Base-by-base conservation (phyloP, 1,140 invertebrate genomes). In the Caerostris extrusa region DNA sequence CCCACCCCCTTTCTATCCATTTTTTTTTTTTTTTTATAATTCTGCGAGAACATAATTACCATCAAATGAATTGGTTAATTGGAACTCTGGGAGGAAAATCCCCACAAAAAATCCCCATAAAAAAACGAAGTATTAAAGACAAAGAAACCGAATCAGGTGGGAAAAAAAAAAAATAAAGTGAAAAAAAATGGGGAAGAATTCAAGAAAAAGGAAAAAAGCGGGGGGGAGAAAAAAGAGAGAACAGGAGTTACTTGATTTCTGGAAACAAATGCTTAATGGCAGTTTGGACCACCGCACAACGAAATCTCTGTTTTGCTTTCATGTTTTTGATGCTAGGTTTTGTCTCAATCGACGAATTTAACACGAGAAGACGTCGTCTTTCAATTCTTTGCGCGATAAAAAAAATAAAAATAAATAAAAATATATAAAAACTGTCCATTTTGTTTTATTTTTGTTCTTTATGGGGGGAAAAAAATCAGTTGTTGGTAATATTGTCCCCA, bases 11-110 rank as follows among this genome's bases (percentile, higher is more conserved):
- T 34, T 34, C 34, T 34, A 34, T 34, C 34, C 14, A 34, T 64
- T 64, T 87, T 50, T 50, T 86, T 61, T 34, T 86, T 14, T 50
- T 50, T 60, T 61, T 50, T 50, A 50, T 87, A 60, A 58, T 61
- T 7, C 71, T 57, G 19, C 6, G 53, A 10, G 90, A 92, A 69
- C 90, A 92, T 92, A 92, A 92, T 92, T 92, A 92, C 60, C 90
- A 92, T 92, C 90, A 85, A 85, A 92, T 92, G 90, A 92, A 92
- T 92, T 92, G 90, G 90, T 92, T 92, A 92, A 92, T 92, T 92
- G 90, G 77, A 61, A 85, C 55, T 17, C 90, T 82, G 34, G 81
- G 61, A 67, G 81, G 19, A 53, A 82, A 61, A 83, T 55, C 57
- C 53, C 14, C 7, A 53, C 55, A 77, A 61, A 57, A 91, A 81